Conservation (phyloP, 2,113 vertebrate genomes). For the Eudyptes chrysolophus region DNA sequence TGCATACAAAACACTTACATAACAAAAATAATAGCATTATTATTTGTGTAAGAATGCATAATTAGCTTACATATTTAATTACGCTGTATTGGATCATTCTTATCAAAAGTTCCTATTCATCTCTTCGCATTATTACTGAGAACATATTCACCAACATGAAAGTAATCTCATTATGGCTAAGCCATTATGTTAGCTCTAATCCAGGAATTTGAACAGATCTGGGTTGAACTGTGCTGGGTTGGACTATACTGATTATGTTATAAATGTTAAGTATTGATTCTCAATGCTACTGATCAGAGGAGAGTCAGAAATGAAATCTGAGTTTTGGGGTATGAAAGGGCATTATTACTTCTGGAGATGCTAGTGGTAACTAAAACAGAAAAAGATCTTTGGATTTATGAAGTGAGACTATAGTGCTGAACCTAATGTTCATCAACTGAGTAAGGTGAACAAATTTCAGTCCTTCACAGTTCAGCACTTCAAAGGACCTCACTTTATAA, state of each 20-base stretch:
- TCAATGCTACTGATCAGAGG: neutral
- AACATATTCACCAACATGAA: neutral
- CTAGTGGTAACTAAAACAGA: neutral
- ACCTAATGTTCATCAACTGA: neutral
- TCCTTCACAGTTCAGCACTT: neutral
- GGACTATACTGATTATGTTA: neutral
- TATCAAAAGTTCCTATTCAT: constrained; percentile 20
- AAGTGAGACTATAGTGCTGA: neutral
- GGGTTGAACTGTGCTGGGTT: neutral
- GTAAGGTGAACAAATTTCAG: neutral
- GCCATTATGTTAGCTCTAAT: neutral
- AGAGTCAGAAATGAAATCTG: neutral
- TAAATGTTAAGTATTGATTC: neutral
- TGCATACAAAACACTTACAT: neutral
- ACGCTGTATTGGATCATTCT: neutral
- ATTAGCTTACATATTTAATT: neutral
- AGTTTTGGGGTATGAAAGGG: neutral
- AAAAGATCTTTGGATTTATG: neutral
- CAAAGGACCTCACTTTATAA: neutral
- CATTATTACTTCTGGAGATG: neutral
- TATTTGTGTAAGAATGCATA: neutral
- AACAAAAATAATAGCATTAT: neutral
- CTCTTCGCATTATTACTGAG: neutral
- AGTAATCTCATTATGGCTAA: constrained; percentile 42
- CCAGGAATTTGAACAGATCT: neutral